Conservation (phyloP, 2,113 vertebrate genomes). For the Lagopus leucura region DNA sequence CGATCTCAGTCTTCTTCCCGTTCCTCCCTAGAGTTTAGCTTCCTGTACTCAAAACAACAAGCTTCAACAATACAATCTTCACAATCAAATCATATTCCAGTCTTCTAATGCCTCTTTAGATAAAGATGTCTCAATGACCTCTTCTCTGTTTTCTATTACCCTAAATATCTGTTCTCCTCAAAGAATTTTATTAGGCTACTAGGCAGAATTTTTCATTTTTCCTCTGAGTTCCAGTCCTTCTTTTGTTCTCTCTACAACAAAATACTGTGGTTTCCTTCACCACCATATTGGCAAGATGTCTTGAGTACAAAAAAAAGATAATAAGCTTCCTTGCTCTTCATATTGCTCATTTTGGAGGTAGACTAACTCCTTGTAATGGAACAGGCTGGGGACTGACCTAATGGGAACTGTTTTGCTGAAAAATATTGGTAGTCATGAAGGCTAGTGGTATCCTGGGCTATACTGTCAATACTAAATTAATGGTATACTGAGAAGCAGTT, state of each 20-base stretch:
- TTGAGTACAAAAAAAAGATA: not conserved
- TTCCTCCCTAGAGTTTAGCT: not conserved
- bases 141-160: not conserved
- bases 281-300: not conserved
- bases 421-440: not conserved
- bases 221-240: not conserved
- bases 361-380: not conserved
- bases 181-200: not conserved
- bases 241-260: not conserved
- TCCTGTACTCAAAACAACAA: not conserved
- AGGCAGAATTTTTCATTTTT: not conserved
- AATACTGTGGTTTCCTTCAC: not conserved
- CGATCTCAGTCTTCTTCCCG: not conserved
- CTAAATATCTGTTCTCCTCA: not conserved
- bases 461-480: not conserved
- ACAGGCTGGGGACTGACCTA: not conserved
- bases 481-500: not conserved
- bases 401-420: not conserved
- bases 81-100: not conserved
- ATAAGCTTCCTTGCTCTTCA: not conserved
- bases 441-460: not conserved
- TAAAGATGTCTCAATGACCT: not conserved
- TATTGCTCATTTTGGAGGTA: accelerated
- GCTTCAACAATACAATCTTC: not conserved
- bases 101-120: not conserved